phyloP scores from a whole-genome alignment of 1,140 invertebrate species.

The Papilio glaucus region DNA sequence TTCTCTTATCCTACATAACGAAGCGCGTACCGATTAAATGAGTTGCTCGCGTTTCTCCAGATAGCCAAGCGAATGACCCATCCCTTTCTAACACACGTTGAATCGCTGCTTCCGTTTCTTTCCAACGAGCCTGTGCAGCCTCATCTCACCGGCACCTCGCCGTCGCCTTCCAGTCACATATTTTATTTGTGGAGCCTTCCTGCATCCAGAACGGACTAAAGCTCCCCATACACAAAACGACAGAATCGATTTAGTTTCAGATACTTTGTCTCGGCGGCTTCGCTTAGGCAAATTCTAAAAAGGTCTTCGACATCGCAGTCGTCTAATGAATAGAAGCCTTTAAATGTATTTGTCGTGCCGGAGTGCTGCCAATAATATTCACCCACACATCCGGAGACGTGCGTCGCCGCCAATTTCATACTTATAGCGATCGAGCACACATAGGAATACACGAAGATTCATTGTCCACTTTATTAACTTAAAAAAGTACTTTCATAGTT shows the following conservation, averaged over 20 bases:
- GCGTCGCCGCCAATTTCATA: slow-evolving; percentile 73
- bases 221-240: slow-evolving; percentile 61
- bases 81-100: slow-evolving; percentile 54
- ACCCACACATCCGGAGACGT: slow-evolving; percentile 74
- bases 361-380: slow-evolving; percentile 79
- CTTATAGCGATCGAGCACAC: slow-evolving; percentile 58
- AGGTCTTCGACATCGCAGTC: slow-evolving; percentile 48
- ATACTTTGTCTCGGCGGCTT: slow-evolving; percentile 34
- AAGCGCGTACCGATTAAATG: slow-evolving; percentile 82
- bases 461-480: slow-evolving; percentile 2
- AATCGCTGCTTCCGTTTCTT: slow-evolving; percentile 46
- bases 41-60: slow-evolving; percentile 82
- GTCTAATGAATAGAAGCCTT: slow-evolving; percentile 60
- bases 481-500: slow-evolving; percentile 17
- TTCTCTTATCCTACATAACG: slow-evolving; percentile 74
- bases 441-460: slow-evolving; percentile 50
- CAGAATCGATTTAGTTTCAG: slow-evolving; percentile 33
- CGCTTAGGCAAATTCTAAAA: slow-evolving; percentile 40
- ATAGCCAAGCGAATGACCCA: slow-evolving; percentile 68
- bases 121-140: slow-evolving; percentile 69
- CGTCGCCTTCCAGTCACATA: slow-evolving; percentile 82
- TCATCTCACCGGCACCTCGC: slow-evolving; percentile 77
- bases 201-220: slow-evolving; percentile 78
- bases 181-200: slow-evolving; percentile 83
- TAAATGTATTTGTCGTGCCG: slow-evolving; percentile 61